These are phyloP conservation scores for Anthopleura sola DNA, from an alignment of 64 coral and sea anemone genomes.

Conservation along the genomic window DNA sequence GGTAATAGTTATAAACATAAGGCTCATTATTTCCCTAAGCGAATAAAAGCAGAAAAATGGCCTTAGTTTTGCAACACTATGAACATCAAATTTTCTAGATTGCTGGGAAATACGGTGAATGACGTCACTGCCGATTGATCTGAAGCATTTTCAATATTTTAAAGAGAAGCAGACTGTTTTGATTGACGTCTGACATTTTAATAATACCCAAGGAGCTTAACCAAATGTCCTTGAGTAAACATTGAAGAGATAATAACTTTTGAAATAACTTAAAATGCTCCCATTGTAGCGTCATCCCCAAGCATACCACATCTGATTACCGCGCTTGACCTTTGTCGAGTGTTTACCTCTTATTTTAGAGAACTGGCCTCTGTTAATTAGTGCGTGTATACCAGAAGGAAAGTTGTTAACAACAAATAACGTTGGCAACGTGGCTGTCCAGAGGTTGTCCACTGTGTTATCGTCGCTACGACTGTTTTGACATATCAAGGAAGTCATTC, in stretches of 20 bases:
- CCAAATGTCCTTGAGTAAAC: slow-evolving; percentile 1
- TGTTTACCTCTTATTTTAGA: not conserved
- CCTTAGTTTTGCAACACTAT: too few relatives aligned
- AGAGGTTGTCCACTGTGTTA: too few relatives aligned
- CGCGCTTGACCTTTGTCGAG: slow-evolving; percentile 1
- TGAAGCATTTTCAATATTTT: not conserved
- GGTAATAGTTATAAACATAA: too few relatives aligned
- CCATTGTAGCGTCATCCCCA: not conserved
- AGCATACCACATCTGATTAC: not conserved
- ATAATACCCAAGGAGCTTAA: not conserved
- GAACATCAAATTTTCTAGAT: too few relatives aligned
- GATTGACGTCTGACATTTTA: not conserved
- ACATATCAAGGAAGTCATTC: not conserved
- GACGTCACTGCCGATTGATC: not conserved
- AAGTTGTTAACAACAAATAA: not conserved
- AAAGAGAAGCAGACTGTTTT: not conserved
- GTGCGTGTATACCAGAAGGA: not conserved
- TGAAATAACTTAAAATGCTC: not conserved
- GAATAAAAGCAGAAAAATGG: too few relatives aligned
- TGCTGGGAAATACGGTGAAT: too few relatives aligned
- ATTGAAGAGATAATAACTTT: not conserved
- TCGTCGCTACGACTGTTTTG: not conserved
- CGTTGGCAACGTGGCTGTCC: too few relatives aligned
- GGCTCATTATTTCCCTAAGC: too few relatives aligned
- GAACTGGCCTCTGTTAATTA: not conserved